These are phyloP conservation scores for Epizoanthus fatuus DNA, from an alignment of 92 coral and sea anemone genomes.

Conservation along the genomic window DNA sequence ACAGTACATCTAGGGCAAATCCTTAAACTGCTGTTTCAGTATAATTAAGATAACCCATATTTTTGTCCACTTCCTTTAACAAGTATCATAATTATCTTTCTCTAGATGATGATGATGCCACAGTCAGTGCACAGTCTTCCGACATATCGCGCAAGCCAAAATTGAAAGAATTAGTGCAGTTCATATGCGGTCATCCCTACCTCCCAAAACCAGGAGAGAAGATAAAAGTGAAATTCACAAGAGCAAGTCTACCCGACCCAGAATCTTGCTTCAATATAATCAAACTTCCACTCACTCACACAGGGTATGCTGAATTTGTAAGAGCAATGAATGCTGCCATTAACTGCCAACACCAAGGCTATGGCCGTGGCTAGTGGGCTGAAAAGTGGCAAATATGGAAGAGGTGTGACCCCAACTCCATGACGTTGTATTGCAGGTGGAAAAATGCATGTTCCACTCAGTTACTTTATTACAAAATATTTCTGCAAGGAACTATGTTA, in stretches of 20 bases:
- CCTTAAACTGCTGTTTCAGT: too few relatives aligned
- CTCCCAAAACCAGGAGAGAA: constrained; percentile 42
- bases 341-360: too few relatives aligned
- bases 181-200: constrained; percentile 66
- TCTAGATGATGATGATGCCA: not conserved
- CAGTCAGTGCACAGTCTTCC: not conserved
- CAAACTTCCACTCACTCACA: constrained; percentile 46
- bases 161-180: constrained; percentile 54
- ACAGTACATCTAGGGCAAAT: too few relatives aligned
- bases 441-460: too few relatives aligned
- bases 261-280: constrained; percentile 61
- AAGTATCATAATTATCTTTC: not conserved
- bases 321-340: too few relatives aligned
- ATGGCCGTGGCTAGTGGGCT: too few relatives aligned
- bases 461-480: too few relatives aligned
- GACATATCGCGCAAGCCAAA: constrained; percentile 43
- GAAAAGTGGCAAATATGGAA: too few relatives aligned
- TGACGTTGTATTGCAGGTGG: too few relatives aligned
- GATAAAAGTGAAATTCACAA: constrained; percentile 36
- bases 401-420: too few relatives aligned
- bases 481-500: too few relatives aligned
- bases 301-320: not conserved
- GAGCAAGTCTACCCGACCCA: constrained; percentile 53
- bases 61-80: not conserved
- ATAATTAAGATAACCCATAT: too few relatives aligned